These are phyloP conservation scores for Dryococelus australis DNA, from an alignment of 2,888 invertebrate species.

Conservation along the genomic window DNA sequence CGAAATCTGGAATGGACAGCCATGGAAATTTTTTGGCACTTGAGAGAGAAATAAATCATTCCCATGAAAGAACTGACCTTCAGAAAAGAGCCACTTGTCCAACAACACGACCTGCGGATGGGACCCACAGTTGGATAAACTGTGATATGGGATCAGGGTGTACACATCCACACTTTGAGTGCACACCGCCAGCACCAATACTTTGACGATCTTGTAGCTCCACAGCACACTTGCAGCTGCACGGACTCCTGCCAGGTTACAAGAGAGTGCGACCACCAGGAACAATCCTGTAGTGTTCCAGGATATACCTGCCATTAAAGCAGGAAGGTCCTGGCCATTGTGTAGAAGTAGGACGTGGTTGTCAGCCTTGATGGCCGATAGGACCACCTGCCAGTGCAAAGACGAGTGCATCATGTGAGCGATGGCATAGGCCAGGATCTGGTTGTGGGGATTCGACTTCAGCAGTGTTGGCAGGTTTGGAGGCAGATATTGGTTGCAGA, in stretches of 20 bases:
- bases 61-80: neutral
- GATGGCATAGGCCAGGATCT: neutral
- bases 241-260: neutral
- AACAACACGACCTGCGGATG: neutral
- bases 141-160: neutral
- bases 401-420: neutral
- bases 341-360: neutral
- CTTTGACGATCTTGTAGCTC: neutral
- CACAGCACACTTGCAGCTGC: neutral
- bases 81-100: neutral
- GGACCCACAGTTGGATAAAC: neutral
- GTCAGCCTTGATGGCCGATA: neutral
- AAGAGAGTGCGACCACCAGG: neutral
- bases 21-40: neutral
- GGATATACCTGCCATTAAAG: neutral
- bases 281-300: constrained; percentile 9
- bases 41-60: neutral
- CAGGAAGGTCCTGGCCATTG: neutral
- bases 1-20: neutral
- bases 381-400: neutral
- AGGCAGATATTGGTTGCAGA: neutral
- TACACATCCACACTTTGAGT: neutral
- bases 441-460: neutral
- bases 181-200: neutral
- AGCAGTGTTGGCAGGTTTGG: neutral